A percentile compares a stretch with the other conserved stretches of the same genome.
Conservation (phyloP, 2,888 invertebrate genomes). For the Pyrochroa serraticornis region DNA sequence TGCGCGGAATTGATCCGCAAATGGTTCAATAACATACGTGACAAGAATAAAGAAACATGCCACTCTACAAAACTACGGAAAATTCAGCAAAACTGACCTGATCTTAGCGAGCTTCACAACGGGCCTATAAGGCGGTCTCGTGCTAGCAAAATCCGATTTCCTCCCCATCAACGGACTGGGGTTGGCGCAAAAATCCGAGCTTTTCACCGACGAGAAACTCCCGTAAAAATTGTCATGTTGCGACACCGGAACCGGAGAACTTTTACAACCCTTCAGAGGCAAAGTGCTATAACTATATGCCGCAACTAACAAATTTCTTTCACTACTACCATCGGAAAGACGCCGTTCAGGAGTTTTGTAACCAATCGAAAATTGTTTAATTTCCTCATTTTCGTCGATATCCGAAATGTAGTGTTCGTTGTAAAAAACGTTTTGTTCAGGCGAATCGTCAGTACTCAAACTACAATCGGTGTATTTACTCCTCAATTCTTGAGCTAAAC, state of each 20-base stretch:
- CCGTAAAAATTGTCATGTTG: conserved; percentile 27
- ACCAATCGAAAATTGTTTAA: conserved; percentile 50
- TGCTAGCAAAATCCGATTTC: conserved; percentile 34
- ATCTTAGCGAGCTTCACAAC: conserved; percentile 55
- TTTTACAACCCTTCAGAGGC: conserved; percentile 21
- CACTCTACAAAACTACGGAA: neutral
- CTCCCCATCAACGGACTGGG: conserved; percentile 36
- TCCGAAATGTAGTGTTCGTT: conserved; percentile 57
- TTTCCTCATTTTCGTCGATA: conserved; percentile 57
- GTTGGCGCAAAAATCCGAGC: conserved; percentile 49
- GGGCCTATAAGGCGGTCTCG: conserved; percentile 53
- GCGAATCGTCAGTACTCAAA: conserved; percentile 30
- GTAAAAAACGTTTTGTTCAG: conserved; percentile 47
- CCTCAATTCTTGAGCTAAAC: conserved; percentile 45
- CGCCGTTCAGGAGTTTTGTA: conserved; percentile 44
- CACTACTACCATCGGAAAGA: conserved; percentile 40
- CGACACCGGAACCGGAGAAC: neutral
- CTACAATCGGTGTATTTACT: conserved; percentile 42
- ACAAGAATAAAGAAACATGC: conserved; percentile 33
- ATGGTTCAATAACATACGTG: conserved; percentile 50
- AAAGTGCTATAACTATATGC: conserved; percentile 27
- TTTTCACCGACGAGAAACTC: conserved; percentile 52
- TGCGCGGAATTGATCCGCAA: conserved; percentile 47
- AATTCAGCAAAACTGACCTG: conserved; percentile 47
- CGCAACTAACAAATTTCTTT: conserved; percentile 28